These are phyloP conservation scores for Myotis yumanensis DNA, from an alignment of 2,113 vertebrate species.

Conservation along the genomic window DNA sequence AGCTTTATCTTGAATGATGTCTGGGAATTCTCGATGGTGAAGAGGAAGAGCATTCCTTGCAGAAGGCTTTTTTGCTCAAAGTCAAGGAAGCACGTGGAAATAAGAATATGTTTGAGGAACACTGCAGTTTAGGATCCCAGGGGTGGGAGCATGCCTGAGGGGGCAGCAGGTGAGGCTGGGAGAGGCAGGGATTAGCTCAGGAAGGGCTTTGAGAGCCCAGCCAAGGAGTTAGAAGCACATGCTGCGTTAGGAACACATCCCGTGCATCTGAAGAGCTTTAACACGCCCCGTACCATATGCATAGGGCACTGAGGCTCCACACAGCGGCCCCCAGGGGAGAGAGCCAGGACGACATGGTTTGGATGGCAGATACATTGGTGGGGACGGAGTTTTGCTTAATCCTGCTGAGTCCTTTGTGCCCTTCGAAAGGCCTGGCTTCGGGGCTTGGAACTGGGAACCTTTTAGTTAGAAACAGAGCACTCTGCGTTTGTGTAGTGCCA, in stretches of 20 bases:
- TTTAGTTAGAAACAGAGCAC: not conserved
- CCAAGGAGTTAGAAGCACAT: not conserved
- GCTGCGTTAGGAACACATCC: not conserved
- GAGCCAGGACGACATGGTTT: not conserved
- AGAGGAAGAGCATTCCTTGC: not conserved
- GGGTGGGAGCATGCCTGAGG: not conserved
- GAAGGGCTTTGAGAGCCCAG: not conserved
- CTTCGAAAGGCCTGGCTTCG: not conserved
- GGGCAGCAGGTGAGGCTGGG: not conserved
- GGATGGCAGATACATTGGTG: not conserved
- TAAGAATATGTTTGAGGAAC: not conserved
- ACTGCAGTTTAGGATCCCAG: not conserved
- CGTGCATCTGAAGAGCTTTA: not conserved
- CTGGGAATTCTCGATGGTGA: not conserved
- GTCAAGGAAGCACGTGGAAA: not conserved
- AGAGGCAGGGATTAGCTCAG: not conserved
- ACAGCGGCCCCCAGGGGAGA: not conserved
- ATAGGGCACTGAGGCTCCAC: not conserved
- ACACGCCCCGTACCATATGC: accelerated
- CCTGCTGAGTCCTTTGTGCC: not conserved
- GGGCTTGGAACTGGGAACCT: slow-evolving; percentile 40
- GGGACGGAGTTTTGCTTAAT: not conserved
- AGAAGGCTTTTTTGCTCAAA: not conserved
- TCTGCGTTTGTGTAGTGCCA: not conserved
- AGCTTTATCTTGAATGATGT: not conserved